Percentiles rank a stretch among this genome's conserved stretches.
Conservation (phyloP, 2,113 vertebrate species). For the Dendropsophus ebraccatus region DNA sequence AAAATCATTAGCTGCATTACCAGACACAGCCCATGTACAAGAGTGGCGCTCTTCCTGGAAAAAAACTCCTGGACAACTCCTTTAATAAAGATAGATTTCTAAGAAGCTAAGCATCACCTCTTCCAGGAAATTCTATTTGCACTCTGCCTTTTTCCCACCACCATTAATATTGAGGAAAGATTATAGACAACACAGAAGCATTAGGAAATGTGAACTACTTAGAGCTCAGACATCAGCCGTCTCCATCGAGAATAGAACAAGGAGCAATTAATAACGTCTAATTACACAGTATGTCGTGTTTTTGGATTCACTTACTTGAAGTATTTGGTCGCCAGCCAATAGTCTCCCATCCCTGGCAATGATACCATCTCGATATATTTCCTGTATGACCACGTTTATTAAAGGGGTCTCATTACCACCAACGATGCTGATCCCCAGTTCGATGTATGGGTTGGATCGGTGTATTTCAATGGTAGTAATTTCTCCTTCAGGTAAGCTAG, state of each 20-base stretch:
- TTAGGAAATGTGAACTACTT: constrained; percentile 5
- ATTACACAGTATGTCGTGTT: neutral
- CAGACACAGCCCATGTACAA: neutral
- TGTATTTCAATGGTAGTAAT: constrained; percentile 96
- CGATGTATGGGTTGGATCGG: constrained; percentile 92
- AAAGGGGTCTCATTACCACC: constrained; percentile 97
- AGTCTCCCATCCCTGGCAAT: constrained; percentile 95
- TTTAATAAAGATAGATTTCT: neutral
- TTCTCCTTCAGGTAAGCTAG: constrained; percentile 94
- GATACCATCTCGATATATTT: constrained; percentile 94
- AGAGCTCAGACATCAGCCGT: constrained; percentile 13
- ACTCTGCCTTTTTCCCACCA: neutral
- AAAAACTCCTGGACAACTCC: neutral
- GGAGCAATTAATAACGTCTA: neutral
- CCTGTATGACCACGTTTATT: constrained; percentile 98
- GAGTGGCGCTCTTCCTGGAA: neutral
- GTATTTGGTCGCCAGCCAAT: constrained; percentile 95
- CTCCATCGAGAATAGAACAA: constrained; percentile 4
- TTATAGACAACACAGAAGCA: neutral
- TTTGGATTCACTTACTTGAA: constrained; percentile 81
- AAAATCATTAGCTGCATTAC: too few species aligned
- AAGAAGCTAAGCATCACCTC: neutral
- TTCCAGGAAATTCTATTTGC: neutral
- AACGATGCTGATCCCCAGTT: constrained; percentile 95
- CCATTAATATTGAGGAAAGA: neutral